These are phyloP conservation scores for Papilio protenor DNA, from an alignment of 2,888 invertebrate genomes.

Conservation along the genomic window DNA sequence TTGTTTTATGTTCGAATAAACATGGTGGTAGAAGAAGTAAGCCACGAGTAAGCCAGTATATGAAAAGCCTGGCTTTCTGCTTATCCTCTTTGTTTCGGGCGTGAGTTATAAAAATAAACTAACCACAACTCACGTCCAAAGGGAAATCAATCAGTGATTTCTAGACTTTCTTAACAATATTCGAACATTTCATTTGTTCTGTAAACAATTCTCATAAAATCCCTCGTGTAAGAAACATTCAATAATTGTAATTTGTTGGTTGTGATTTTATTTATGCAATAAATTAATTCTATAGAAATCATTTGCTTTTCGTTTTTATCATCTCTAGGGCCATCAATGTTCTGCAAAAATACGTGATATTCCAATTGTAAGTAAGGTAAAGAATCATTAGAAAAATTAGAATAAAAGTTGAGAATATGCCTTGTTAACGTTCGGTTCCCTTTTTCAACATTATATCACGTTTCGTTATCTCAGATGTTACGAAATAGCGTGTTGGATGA, in stretches of 20 bases:
- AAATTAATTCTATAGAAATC: neutral
- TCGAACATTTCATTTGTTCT: neutral
- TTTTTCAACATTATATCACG: neutral
- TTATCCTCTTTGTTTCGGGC: neutral
- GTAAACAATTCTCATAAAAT: neutral
- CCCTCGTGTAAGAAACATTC: neutral
- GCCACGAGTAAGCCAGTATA: neutral
- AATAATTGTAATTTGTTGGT: neutral
- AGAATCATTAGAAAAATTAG: no score
- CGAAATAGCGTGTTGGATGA: neutral
- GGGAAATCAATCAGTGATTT: neutral
- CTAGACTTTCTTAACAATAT: neutral
- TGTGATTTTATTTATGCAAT: neutral
- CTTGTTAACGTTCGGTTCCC: neutral
- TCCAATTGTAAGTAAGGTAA: no score
- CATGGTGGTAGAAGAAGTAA: no score
- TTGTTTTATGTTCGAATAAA: no score
- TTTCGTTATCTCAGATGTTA: no score
- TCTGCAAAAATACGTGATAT: neutral
- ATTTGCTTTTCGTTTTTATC: neutral
- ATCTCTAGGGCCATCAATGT: neutral
- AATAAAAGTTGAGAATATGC: neutral
- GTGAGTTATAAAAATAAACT: neutral
- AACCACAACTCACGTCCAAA: neutral
- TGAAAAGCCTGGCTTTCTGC: no score